Percentiles rank a stretch among this genome's conserved stretches.
Evolutionary conservation across 1,140 invertebrate species (phyloP).

Genomic region (Drosophila mauritiana): DNA sequence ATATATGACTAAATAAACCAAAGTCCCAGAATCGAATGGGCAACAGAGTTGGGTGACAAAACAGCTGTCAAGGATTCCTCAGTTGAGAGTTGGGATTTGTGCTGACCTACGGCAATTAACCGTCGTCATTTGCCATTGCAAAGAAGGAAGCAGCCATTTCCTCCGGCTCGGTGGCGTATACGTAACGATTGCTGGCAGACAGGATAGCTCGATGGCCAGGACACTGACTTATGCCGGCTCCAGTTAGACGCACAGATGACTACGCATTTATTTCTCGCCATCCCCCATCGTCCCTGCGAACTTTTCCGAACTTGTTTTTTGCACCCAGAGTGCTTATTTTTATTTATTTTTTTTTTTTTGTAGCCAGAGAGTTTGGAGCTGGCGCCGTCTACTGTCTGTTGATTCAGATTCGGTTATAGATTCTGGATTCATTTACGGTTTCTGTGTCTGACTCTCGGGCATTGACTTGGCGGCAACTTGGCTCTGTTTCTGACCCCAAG

Average conservation of each 20-base stretch:
- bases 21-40: neutral
- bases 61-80: slow-evolving; percentile 5
- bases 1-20: slow-evolving; percentile 9
- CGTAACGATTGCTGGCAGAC: slow-evolving; percentile 9
- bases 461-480: slow-evolving; percentile 54
- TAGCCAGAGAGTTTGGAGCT: slow-evolving; percentile 18
- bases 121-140: neutral
- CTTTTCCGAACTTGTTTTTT: slow-evolving; percentile 30
- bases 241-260: slow-evolving; percentile 76
- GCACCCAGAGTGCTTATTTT: neutral
- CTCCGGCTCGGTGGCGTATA: slow-evolving; percentile 20
- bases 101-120: slow-evolving; percentile 44
- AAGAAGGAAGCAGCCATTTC: no score
- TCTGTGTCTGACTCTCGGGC: slow-evolving; percentile 33
- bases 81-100: slow-evolving; percentile 19
- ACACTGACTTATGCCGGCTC: slow-evolving; percentile 70
- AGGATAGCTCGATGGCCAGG: neutral
- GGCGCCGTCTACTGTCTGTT: slow-evolving; percentile 52
- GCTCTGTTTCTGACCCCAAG: slow-evolving; percentile 47
- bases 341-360: slow-evolving; percentile 2
- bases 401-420: slow-evolving; percentile 52
- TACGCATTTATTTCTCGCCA: slow-evolving; percentile 51
- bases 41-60: neutral
- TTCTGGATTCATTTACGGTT: slow-evolving; percentile 43
- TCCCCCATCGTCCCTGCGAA: neutral